Conservation (phyloP, 2,888 invertebrate species). For the Hirtodrosophila confusa region DNA sequence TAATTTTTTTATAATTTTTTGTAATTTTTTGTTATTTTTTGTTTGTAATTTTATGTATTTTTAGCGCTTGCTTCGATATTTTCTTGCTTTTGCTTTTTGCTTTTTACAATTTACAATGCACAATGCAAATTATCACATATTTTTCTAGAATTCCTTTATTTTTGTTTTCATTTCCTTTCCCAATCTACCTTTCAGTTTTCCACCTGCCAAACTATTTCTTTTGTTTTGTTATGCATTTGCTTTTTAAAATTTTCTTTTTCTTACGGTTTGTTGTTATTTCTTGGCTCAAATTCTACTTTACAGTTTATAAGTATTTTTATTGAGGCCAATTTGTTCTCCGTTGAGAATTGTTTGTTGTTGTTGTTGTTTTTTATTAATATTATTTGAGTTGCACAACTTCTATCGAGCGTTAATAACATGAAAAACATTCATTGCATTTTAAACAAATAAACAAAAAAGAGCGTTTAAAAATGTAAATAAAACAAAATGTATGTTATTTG, state of each 20-base stretch:
- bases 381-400: conserved; percentile 34
- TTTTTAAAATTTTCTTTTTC: too few relatives aligned
- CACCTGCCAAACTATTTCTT: conserved; percentile 1
- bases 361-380: conserved; percentile 29
- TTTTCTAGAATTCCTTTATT: conserved; percentile 45
- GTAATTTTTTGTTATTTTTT: conserved; percentile 20
- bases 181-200: conserved; percentile 11
- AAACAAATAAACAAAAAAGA: conserved; percentile 23
- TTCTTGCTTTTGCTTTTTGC: conserved; percentile 43
- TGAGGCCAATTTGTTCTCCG: conserved; percentile 43
- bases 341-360: conserved; percentile 15
- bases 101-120: conserved; percentile 79
- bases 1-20: conserved; percentile 18
- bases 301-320: conserved; percentile 64
- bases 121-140: conserved; percentile 82
- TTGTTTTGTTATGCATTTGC: too few relatives aligned
- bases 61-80: conserved; percentile 51
- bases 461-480: conserved; percentile 20
- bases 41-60: conserved; percentile 17
- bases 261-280: too few relatives aligned
- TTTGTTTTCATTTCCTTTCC: conserved; percentile 14
- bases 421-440: conserved; percentile 11
- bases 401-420: conserved; percentile 40
- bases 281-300: conserved; percentile 74
- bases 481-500: conserved; percentile 29